Base-by-base conservation (phyloP, 1,140 invertebrate species). In the Achatina immaculata region DNA sequence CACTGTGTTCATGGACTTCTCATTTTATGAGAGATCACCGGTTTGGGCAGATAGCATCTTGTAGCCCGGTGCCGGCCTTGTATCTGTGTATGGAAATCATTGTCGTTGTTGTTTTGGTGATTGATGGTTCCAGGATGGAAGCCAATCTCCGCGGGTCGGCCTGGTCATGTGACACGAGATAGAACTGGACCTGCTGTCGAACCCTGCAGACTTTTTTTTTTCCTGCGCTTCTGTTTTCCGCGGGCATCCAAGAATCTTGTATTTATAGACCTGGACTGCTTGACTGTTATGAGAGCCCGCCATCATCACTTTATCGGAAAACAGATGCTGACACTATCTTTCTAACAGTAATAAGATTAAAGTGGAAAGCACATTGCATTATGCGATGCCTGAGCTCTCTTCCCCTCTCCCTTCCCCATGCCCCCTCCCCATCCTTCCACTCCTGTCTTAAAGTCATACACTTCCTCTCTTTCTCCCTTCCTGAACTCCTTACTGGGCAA, bases 111-210 rank as follows among this genome's bases (percentile, higher is more conserved):
- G 58, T 34, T 34, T 62, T 34, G 1, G 28, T 62, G 58, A 62
- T 62, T 62, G 58, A 62, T 62, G 58, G 58, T 62, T 62, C 16
- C 16, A 19, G 58, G 58, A 62, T 62, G 58, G 9, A 28, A 62
- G 58, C 58, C 58, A 62, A 62, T 62, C 58, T 62, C 58, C 7
- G 16, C 58, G 28, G 58, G 58, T 62, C 58, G 58, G n/a, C 58
- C 58, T 62, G 58, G 58, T 62, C 58, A 62, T 31, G 58, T 62
- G 58, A 62, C 58, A 31, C 58, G 58, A 62, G 58, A 62, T 62
- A 28, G 58, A 16, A 19, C 3, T 28, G 6, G 58, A 28, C 28
- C n/a, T 28, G 28, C 7, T 16, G 2, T 28, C n/a, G n/a, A 28
- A 62, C 58, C n/a, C 58, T 28, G 58, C n/a, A 34, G 28, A 62